phyloP scores from a whole-genome alignment of 2,888 invertebrate genomes.

The Drosophila macrospina region DNA sequence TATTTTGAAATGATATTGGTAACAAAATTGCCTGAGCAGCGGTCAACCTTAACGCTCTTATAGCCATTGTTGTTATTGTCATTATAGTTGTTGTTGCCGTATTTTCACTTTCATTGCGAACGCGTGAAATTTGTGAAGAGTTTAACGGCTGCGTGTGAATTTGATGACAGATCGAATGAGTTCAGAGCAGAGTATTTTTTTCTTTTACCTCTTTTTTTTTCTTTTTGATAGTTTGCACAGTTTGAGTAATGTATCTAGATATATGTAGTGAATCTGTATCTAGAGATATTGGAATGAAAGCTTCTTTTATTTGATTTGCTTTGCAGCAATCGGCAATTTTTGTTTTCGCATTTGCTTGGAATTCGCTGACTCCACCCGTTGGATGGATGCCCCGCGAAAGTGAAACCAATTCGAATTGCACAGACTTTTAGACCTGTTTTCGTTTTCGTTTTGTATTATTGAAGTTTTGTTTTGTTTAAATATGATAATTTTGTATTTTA shows the following conservation, averaged over 20 bases:
- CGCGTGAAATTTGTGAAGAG: constrained; percentile 57
- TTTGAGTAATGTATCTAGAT: constrained; percentile 16
- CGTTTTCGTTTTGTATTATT: constrained; percentile 8
- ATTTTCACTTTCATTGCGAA: constrained; percentile 75
- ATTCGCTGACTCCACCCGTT: constrained; percentile 7
- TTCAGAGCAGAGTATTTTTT: constrained; percentile 3
- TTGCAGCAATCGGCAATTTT: not conserved
- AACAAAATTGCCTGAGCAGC: constrained; percentile 24
- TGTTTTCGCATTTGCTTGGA: constrained; percentile 9
- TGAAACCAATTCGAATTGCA: constrained; percentile 38
- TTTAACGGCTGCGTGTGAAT: constrained; percentile 71
- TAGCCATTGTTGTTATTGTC: constrained; percentile 10
- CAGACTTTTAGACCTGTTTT: constrained; percentile 32
- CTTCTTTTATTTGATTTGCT: constrained; percentile 19
- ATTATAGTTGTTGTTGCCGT: constrained; percentile 11
- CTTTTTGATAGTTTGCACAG: not conserved
- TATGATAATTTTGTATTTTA: constrained; percentile 20
- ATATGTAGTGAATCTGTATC: not conserved
- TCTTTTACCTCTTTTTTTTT: not conserved
- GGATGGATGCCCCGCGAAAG: constrained; percentile 31
- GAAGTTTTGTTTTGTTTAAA: constrained; percentile 9
- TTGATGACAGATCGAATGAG: constrained; percentile 47
- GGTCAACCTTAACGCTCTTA: constrained; percentile 13
- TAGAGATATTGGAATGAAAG: constrained; percentile 13
- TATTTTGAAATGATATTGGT: constrained; percentile 45